These are phyloP conservation scores for Elysia crispata DNA, from an alignment of 2,888 invertebrate species.

Conservation along the genomic window DNA sequence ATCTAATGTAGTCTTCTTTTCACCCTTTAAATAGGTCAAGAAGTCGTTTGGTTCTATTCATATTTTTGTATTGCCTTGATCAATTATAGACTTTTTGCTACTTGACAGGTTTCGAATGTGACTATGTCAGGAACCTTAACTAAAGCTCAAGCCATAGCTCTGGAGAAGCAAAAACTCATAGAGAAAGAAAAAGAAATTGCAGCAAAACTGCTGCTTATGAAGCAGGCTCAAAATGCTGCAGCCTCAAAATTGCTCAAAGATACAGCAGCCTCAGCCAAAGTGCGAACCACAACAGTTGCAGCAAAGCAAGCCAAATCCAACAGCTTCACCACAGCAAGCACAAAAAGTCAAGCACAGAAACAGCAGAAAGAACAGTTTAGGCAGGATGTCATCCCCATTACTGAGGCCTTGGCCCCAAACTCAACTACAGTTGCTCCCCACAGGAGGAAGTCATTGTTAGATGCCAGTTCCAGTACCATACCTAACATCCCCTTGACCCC, in stretches of 20 bases:
- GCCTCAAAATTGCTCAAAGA: not conserved
- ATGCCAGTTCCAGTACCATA: conserved; percentile 28
- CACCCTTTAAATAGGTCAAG: too few species aligned
- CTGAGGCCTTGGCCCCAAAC: not conserved
- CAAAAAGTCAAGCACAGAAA: not conserved
- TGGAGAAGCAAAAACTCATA: conserved; percentile 41
- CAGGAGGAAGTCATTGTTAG: conserved; percentile 34
- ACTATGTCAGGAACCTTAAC: not conserved
- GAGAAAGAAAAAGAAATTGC: conserved; percentile 46
- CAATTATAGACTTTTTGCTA: too few species aligned
- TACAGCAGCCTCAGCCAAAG: not conserved
- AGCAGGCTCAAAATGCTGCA: not conserved
- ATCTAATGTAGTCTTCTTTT: too few species aligned
- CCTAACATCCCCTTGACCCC: conserved; percentile 44
- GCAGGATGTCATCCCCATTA: conserved; percentile 39
- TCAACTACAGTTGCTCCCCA: conserved; percentile 9
- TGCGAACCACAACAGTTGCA: too few species aligned
- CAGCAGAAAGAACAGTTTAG: conserved; percentile 6
- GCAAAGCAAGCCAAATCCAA: not conserved
- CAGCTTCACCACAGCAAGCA: too few species aligned
- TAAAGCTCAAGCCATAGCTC: conserved; percentile 32
- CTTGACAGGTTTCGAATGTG: too few species aligned
- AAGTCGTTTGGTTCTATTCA: too few species aligned
- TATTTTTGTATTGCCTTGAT: too few species aligned
- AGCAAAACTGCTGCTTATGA: conserved; percentile 39